Percentiles rank a stretch among this genome's conserved stretches.
Conservation (phyloP, 2,113 vertebrate genomes). For the Sylvietta virens region DNA sequence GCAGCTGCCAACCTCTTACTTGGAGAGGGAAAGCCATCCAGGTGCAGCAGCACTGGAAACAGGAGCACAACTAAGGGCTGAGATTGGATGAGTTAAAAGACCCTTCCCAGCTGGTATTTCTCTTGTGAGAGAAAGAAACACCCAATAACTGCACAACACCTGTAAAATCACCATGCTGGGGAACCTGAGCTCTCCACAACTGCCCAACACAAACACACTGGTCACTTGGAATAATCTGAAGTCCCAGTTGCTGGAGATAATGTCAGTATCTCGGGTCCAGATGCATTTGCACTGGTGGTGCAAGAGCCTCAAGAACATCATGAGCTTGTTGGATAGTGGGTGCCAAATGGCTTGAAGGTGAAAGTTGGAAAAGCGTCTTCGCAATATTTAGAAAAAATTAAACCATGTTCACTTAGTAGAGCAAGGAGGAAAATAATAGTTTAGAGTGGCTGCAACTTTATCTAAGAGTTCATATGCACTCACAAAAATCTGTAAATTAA, state of each 20-base stretch:
- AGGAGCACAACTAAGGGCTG: neutral
- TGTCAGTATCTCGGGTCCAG: neutral
- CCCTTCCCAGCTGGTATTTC: neutral
- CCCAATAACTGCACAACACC: neutral
- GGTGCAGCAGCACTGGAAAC: neutral
- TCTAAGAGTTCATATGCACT: neutral
- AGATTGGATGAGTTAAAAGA: neutral
- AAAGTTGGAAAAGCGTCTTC: neutral
- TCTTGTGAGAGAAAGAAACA: neutral
- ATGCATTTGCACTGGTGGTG: neutral
- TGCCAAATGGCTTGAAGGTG: neutral
- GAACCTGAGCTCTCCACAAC: neutral
- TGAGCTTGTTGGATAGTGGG: neutral
- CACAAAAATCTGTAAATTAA: neutral
- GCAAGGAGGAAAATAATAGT: neutral
- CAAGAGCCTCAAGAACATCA: neutral
- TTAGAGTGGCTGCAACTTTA: neutral
- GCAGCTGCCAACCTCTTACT: neutral
- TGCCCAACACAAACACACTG: rapidly evolving
- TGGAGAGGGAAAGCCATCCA: neutral
- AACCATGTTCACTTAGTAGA: neutral
- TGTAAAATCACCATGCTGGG: neutral
- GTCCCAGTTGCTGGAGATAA: neutral
- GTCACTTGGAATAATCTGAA: neutral
- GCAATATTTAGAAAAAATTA: neutral